Base-by-base conservation (phyloP, 2,888 invertebrate genomes). In the Erpobdella octoculata region DNA sequence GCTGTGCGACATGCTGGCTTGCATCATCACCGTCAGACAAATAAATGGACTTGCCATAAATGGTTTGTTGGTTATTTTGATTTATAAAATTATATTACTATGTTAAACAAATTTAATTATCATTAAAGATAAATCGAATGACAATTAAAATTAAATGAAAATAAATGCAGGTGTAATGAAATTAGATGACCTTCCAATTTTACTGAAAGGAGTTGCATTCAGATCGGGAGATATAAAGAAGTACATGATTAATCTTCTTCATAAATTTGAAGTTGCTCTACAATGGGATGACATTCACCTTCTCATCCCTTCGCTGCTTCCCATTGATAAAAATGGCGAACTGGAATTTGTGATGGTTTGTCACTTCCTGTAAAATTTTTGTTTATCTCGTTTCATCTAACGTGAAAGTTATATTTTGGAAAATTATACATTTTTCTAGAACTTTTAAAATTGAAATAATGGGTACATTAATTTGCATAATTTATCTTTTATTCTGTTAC, bases 1-100 rank as follows among this genome's bases (percentile, higher is more conserved):
- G 97, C 86, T 98, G 58, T 97, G 96, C 84, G 97, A 98, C 82
- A 91, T 96, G 87, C 83, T 98, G 48, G 95, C 97, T 0, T 93
- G 93, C 82, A 94, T 97, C 0, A 93, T 97, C 41, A 94, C 96
- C 0, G 92, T 96, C 28, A 84, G 94, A n/a, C 95, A 96, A 84
- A 92, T 96, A 76, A 96, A 96, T 85, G 93, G 93, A 0, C 95
- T 95, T 82, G 93, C 93, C 0, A 87, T 89, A 76, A 90, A 90
- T 73, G 95, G 92, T 85, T 77, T 25, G 33, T 33, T 58, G 9
- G 5, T 41, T 41, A 41, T 53, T 53, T 28, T 41, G 41, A 41
- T 12, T 18, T 41, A 41, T 12, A 18, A 41, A 18, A 12, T 41
- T 41, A 41, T n/a, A n/a, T n/a, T n/a, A 18, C 18, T 12, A 18